Percentiles rank a stretch among this genome's conserved stretches.
phyloP scores from a whole-genome alignment of 2,797 vertebrate genomes.

The Lithobates pipiens region DNA sequence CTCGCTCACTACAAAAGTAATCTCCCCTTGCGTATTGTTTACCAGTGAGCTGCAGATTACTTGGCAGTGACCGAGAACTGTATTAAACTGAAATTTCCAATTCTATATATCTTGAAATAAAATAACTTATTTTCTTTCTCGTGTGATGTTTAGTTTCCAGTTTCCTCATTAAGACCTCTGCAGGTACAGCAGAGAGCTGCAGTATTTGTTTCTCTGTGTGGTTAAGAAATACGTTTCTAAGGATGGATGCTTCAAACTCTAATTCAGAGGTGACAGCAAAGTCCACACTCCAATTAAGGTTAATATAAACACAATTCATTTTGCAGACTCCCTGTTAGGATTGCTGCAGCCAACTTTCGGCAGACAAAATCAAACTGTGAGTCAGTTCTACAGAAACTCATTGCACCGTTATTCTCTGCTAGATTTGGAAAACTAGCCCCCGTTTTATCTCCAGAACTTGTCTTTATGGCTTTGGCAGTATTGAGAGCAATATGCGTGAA shows the following conservation, averaged over 20 bases:
- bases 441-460: background rate
- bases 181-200: background rate
- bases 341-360: background rate
- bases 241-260: background rate
- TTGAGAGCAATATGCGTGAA: background rate
- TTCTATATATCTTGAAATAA: constrained; percentile 58
- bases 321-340: constrained; percentile 7
- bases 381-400: background rate
- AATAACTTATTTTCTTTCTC: constrained; percentile 56
- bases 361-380: background rate
- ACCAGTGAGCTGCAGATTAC: background rate
- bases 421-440: background rate
- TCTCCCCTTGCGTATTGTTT: background rate
- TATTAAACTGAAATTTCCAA: constrained; percentile 31
- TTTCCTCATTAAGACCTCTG: background rate
- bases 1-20: constrained; percentile 15
- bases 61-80: constrained; percentile 16
- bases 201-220: background rate
- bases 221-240: background rate
- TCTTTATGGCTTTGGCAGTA: background rate
- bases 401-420: background rate
- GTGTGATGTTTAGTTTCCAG: background rate
- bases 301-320: background rate
- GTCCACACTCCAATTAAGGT: background rate
- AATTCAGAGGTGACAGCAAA: background rate